phyloP scores from a whole-genome alignment of 1,140 invertebrate genomes.

The Tenebrio molitor region DNA sequence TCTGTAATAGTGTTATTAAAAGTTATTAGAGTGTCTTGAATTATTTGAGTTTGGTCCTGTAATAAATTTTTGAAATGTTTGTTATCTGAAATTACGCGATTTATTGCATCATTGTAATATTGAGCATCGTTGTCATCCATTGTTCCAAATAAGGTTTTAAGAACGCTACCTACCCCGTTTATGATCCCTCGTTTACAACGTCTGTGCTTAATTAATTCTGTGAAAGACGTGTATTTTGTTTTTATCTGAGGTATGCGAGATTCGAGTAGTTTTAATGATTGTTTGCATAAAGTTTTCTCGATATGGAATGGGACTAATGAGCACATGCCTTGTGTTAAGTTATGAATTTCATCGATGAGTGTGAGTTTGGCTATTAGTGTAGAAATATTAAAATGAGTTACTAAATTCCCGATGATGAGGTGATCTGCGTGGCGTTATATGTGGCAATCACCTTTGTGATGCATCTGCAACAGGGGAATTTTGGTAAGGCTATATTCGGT shows the following conservation, averaged over 20 bases:
- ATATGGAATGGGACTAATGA: not conserved
- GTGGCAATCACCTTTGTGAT: not conserved
- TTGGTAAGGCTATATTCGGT: not conserved
- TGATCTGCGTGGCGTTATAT: not conserved
- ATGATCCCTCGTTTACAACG: conserved; percentile 15
- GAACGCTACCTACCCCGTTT: conserved; percentile 28
- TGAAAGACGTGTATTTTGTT: not conserved
- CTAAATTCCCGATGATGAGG: not conserved
- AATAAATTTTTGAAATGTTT: conserved; percentile 46
- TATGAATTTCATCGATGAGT: not conserved
- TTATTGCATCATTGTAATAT: conserved; percentile 52
- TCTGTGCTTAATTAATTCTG: not conserved
- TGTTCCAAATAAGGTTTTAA: conserved; percentile 53
- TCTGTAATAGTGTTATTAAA: conserved; percentile 50
- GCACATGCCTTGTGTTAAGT: not conserved
- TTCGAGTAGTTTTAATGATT: not conserved
- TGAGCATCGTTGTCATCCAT: conserved; percentile 51
- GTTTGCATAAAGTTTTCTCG: not conserved
- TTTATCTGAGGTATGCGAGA: not conserved
- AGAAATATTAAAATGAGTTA: not conserved
- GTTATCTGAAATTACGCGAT: conserved; percentile 47
- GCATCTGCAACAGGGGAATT: not conserved
- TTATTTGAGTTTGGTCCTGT: conserved; percentile 51
- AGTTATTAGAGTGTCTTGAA: conserved; percentile 45
- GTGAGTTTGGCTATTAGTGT: not conserved